A percentile compares a stretch with the other conserved stretches of the same genome.
phyloP scores from a whole-genome alignment of 1,140 invertebrate genomes.

The Papilio glaucus region DNA sequence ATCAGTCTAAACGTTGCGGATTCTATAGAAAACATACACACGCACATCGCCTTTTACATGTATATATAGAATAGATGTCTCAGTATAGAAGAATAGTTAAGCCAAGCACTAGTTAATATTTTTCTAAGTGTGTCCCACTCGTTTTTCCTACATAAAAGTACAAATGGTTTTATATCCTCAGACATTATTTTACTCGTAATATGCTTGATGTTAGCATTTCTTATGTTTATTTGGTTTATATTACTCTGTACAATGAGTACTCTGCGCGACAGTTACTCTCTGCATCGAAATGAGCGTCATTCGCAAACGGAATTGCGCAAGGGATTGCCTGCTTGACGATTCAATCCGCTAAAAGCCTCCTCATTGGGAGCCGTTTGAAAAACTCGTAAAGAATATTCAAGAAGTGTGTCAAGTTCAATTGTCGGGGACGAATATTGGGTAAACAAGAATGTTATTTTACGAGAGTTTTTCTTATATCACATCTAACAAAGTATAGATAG shows the following conservation, averaged over 20 bases:
- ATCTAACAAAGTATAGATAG: not conserved
- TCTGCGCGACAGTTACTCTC: constrained; percentile 38
- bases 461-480: not conserved
- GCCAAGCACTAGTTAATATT: no score
- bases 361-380: constrained; percentile 44
- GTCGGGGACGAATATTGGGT: not conserved
- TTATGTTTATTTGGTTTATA: not conserved
- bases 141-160: no score
- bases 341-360: constrained; percentile 58
- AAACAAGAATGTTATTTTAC: not conserved
- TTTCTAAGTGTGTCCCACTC: no score
- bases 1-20: no score
- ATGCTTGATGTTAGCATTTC: no score
- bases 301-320: constrained; percentile 50
- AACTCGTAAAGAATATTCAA: constrained; percentile 44
- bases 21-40: no score
- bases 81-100: no score
- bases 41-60: no score
- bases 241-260: constrained; percentile 3
- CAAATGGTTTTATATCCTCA: no score
- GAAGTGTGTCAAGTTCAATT: constrained; percentile 30
- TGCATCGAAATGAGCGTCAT: constrained; percentile 47
- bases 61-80: no score
- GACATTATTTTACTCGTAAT: no score
- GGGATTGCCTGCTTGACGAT: constrained; percentile 53